These are phyloP conservation scores for Lithophane socia DNA, from an alignment of 2,888 invertebrate genomes.

Conservation along the genomic window DNA sequence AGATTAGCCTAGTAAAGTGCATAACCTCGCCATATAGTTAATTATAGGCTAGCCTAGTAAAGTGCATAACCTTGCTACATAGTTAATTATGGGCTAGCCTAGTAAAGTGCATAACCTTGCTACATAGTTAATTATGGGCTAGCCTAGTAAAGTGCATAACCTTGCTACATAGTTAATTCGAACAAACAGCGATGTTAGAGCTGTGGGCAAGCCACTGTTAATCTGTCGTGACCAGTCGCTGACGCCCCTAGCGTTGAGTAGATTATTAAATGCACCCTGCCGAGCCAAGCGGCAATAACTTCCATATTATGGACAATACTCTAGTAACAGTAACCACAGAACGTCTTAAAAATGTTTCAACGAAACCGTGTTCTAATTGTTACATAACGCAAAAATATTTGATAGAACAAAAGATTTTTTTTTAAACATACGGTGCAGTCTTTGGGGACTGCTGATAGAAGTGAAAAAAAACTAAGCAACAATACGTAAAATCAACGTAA, in stretches of 20 bases:
- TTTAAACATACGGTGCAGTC: no score
- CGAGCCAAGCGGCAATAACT: slow-evolving; percentile 64
- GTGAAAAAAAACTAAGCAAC: no score
- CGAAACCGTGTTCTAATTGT: slow-evolving; percentile 20
- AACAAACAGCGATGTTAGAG: slow-evolving; percentile 37
- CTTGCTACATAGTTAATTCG: slow-evolving; percentile 33
- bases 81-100: slow-evolving; percentile 18
- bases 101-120: slow-evolving; percentile 1
- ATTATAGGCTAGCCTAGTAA: slow-evolving; percentile 1
- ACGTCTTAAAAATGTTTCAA: slow-evolving; percentile 19
- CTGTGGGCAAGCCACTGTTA: slow-evolving; percentile 38
- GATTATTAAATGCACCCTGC: slow-evolving; percentile 88
- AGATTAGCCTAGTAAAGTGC: neutral
- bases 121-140: slow-evolving; percentile 27
- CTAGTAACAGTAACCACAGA: slow-evolving; percentile 50
- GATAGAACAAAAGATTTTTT: neutral
- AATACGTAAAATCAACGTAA: no score
- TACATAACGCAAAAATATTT: slow-evolving; percentile 8
- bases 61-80: slow-evolving; percentile 15
- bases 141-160: slow-evolving; percentile 1
- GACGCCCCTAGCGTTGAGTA: slow-evolving; percentile 74
- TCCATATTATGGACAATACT: slow-evolving; percentile 50
- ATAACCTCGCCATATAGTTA: slow-evolving; percentile 30
- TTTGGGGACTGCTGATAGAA: neutral
- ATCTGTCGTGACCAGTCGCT: slow-evolving; percentile 61